Conservation (phyloP, 2,888 invertebrate genomes). For the Chaitophorus viminalis region DNA sequence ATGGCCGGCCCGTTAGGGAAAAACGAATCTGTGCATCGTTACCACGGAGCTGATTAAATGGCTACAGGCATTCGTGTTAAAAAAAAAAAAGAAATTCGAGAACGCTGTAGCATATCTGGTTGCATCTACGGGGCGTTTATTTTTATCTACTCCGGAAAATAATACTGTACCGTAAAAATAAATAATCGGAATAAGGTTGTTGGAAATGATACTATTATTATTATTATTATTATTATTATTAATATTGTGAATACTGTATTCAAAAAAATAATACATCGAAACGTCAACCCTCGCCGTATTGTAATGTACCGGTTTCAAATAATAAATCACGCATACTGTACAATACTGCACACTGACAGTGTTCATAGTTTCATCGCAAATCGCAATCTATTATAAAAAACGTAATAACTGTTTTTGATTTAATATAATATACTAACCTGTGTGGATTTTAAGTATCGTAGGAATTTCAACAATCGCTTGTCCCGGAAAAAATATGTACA, state of each 20-base stretch:
- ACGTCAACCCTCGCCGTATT: too few relatives aligned
- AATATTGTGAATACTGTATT: neutral
- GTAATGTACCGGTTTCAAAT: too few relatives aligned
- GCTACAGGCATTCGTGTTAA: constrained; percentile 23
- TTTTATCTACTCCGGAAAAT: constrained; percentile 3
- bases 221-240: too few relatives aligned
- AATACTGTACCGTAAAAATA: neutral
- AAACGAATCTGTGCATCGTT: constrained; percentile 41
- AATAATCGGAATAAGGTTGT: neutral
- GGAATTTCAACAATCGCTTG: too few relatives aligned
- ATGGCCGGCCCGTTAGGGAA: constrained; percentile 11
- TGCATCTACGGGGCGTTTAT: constrained; percentile 1
- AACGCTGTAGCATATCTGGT: constrained; percentile 28
- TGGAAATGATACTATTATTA: neutral
- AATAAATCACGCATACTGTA: too few relatives aligned
- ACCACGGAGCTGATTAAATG: constrained; percentile 39
- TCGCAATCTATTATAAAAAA: too few relatives aligned
- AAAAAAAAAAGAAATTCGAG: constrained; percentile 50
- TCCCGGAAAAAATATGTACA: too few relatives aligned
- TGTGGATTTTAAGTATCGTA: too few relatives aligned
- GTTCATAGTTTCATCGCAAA: too few relatives aligned
- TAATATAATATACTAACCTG: too few relatives aligned
- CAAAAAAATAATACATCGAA: neutral
- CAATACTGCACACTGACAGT: too few relatives aligned
- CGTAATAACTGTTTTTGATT: too few relatives aligned